A percentile compares a stretch with the other conserved stretches of the same genome.
Conservation (phyloP, 2,113 vertebrate genomes). For the Vidua macroura region DNA sequence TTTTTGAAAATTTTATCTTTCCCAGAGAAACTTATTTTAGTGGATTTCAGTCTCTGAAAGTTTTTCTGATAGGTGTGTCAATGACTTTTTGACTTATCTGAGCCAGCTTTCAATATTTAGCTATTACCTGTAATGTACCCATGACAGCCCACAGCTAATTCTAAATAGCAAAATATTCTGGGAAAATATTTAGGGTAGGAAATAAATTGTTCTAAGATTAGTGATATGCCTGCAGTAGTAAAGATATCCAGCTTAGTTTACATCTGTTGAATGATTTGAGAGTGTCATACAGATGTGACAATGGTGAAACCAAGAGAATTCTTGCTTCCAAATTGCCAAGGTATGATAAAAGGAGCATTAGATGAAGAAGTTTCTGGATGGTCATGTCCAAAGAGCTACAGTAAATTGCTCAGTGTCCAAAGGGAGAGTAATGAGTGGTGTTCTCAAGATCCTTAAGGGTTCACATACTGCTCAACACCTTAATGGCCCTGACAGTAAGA, state of each 20-base stretch:
- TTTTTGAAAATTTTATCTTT: background rate
- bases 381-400: background rate
- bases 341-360: fast-evolving
- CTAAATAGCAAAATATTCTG: background rate
- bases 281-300: background rate
- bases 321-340: background rate
- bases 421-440: background rate
- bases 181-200: background rate
- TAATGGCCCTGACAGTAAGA: background rate
- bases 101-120: background rate
- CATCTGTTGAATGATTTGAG: background rate
- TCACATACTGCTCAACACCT: background rate
- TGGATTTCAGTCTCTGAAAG: background rate
- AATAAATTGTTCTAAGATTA: background rate
- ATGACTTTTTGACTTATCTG: background rate
- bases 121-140: background rate
- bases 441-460: background rate
- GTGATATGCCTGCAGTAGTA: background rate
- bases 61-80: background rate
- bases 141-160: background rate
- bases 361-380: background rate
- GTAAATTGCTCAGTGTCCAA: background rate
- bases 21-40: background rate
- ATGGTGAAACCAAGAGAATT: background rate
- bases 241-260: background rate